phyloP scores from a whole-genome alignment of 2,113 vertebrate genomes.

The Henicopernis longicauda region DNA sequence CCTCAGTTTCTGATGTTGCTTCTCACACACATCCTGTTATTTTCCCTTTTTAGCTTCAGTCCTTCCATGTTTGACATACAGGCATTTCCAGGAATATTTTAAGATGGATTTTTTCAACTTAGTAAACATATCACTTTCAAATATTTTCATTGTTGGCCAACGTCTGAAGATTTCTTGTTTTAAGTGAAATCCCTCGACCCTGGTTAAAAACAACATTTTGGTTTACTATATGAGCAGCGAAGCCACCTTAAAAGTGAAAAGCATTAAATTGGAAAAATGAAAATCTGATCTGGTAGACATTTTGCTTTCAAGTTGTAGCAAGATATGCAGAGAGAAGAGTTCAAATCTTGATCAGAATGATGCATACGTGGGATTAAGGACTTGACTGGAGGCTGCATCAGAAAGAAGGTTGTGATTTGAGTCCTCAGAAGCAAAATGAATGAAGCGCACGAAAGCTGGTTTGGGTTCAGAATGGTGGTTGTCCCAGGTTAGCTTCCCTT shows the following conservation, averaged over 20 bases:
- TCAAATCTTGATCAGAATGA: neutral
- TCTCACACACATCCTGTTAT: neutral
- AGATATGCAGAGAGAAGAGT: neutral
- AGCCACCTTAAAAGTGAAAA: neutral
- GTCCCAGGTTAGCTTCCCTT: neutral
- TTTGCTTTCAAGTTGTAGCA: neutral
- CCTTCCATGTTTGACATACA: neutral
- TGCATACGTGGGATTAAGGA: neutral
- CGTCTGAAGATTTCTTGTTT: neutral
- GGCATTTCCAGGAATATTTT: conserved; percentile 19
- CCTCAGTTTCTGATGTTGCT: neutral
- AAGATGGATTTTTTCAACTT: neutral
- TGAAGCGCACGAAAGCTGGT: neutral
- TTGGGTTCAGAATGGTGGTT: neutral
- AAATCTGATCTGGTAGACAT: neutral
- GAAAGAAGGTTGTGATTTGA: neutral
- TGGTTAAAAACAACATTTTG: neutral
- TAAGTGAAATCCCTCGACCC: neutral
- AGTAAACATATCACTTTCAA: neutral
- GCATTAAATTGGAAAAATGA: neutral
- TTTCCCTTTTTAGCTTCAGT: conserved; percentile 2
- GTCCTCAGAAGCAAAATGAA: neutral
- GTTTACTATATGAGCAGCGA: neutral
- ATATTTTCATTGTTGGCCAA: neutral
- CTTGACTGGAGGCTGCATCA: neutral